phyloP scores from a whole-genome alignment of 92 coral and sea anemone species.

The Actinernus sp. region DNA sequence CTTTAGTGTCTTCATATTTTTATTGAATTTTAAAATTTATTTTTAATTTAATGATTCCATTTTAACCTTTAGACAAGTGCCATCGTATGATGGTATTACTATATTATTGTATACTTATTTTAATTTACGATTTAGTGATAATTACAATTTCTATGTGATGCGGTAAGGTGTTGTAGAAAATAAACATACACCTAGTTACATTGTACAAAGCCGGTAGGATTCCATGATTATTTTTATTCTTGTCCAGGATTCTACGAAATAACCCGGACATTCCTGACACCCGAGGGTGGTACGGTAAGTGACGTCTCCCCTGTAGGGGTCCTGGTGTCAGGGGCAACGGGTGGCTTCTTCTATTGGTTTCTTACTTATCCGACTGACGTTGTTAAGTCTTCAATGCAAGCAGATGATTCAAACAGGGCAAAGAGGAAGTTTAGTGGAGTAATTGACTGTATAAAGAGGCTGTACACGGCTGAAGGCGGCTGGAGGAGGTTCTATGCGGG shows the following conservation, averaged over 20 bases:
- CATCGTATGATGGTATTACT: too few species aligned
- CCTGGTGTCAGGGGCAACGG: conserved; percentile 69
- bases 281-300: conserved; percentile 78
- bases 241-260: conserved; percentile 85
- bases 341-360: conserved; percentile 92
- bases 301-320: conserved; percentile 84
- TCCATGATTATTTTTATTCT: too few species aligned
- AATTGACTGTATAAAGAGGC: conserved; percentile 70
- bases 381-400: conserved; percentile 86
- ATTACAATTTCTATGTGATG: too few species aligned
- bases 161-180: too few species aligned
- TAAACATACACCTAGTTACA: too few species aligned
- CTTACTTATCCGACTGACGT: conserved; percentile 90
- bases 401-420: conserved; percentile 68
- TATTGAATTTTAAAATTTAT: not conserved
- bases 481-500: conserved; percentile 78
- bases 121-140: too few species aligned
- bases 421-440: conserved; percentile 72
- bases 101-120: too few species aligned
- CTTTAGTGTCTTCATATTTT: not conserved
- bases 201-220: too few species aligned
- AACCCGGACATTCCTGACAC: conserved; percentile 58
- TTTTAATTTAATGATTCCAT: too few species aligned
- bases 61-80: too few species aligned
- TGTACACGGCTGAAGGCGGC: conserved; percentile 75